Evolutionary conservation across 2,797 vertebrate species (phyloP).

Genomic region (Peromyscus nudipes): DNA sequence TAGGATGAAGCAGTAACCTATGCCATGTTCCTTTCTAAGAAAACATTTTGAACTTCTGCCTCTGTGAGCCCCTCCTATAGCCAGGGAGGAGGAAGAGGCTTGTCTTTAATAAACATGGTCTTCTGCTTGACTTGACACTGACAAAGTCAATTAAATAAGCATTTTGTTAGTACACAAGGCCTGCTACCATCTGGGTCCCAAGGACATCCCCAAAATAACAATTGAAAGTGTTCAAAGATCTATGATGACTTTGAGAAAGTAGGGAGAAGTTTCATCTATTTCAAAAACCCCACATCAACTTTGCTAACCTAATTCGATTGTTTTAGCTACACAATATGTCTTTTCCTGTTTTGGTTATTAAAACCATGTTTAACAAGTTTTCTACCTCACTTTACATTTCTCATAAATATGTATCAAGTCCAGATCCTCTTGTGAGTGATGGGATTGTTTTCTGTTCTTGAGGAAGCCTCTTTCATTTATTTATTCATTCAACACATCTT

Average conservation of each 20-base stretch:
- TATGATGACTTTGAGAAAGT: background rate
- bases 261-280: background rate
- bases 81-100: background rate
- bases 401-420: background rate
- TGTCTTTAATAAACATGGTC: background rate
- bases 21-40: background rate
- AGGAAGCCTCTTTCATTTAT: constrained; percentile 30
- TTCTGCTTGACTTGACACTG: background rate
- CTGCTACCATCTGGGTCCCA: background rate
- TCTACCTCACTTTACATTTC: constrained; percentile 30
- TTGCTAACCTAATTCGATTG: background rate
- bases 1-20: background rate
- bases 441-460: constrained; percentile 4
- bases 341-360: background rate
- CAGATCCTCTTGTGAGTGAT: background rate
- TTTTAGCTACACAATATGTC: background rate
- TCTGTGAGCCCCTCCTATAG: background rate
- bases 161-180: background rate
- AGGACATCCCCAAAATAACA: background rate
- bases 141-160: background rate
- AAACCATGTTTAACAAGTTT: constrained; percentile 5
- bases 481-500: constrained; percentile 54
- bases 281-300: background rate
- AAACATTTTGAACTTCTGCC: constrained; percentile 28
- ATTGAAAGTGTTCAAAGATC: background rate